phyloP scores from a whole-genome alignment of 2,888 invertebrate species.

The Synanthedon andrenaeformis region DNA sequence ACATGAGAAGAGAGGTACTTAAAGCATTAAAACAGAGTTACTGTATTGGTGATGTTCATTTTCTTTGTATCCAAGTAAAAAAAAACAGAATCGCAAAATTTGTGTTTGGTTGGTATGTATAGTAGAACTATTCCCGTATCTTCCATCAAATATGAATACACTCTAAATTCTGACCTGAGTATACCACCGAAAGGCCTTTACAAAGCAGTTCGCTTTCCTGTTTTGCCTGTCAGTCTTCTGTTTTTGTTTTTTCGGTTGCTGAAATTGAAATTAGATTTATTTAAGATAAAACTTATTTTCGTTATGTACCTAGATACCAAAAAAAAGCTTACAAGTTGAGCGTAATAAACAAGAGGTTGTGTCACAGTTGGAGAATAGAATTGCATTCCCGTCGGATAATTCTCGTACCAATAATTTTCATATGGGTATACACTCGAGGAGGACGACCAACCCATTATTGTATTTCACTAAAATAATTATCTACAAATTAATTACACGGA shows the following conservation, averaged over 20 bases:
- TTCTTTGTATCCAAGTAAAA: too few relatives aligned
- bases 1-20: too few relatives aligned
- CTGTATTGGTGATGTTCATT: too few relatives aligned
- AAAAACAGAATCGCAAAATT: too few relatives aligned
- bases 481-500: too few relatives aligned
- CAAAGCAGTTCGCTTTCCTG: constrained; percentile 37
- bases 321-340: constrained; percentile 32
- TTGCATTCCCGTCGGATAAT: constrained; percentile 7
- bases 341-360: constrained; percentile 42
- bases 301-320: too few relatives aligned
- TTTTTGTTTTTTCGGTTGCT: constrained; percentile 11
- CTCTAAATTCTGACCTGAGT: constrained; percentile 30
- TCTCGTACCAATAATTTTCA: constrained; percentile 8
- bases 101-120: too few relatives aligned
- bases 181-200: constrained; percentile 57
- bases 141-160: too few relatives aligned
- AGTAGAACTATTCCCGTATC: too few relatives aligned
- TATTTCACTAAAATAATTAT: background rate
- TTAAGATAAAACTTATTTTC: too few relatives aligned
- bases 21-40: too few relatives aligned
- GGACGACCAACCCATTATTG: constrained; percentile 25
- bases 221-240: constrained; percentile 17
- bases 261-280: background rate
- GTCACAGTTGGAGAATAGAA: constrained; percentile 21
- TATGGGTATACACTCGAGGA: constrained; percentile 27